phyloP scores from a whole-genome alignment of 2,888 invertebrate species.

The Tridacna crocea region DNA sequence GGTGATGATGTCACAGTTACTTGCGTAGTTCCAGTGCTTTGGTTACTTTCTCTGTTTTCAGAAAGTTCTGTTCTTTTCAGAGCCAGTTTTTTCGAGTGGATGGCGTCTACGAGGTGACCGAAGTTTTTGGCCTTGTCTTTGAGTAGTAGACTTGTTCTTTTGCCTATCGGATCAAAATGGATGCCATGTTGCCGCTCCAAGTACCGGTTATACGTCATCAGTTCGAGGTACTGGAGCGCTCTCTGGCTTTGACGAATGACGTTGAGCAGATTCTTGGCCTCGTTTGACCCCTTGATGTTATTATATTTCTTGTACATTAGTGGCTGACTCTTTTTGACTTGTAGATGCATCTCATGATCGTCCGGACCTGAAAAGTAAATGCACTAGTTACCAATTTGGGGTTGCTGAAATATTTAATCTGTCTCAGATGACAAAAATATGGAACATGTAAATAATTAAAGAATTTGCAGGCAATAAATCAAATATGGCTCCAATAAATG shows the following conservation, averaged over 20 bases:
- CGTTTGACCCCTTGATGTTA: constrained; percentile 55
- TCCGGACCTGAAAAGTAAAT: constrained; percentile 53
- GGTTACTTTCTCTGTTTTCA: neutral
- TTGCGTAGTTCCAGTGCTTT: neutral
- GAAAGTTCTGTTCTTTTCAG: constrained; percentile 8
- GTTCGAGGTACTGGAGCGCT: constrained; percentile 66
- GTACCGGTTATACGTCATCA: constrained; percentile 62
- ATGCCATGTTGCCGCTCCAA: constrained; percentile 45
- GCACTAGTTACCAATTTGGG: too few species aligned
- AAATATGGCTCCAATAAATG: too few species aligned
- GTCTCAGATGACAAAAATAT: too few species aligned
- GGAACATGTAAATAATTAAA: too few species aligned
- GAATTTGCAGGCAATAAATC: too few species aligned
- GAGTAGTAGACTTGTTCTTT: constrained; percentile 16
- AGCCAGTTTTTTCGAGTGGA: constrained; percentile 1
- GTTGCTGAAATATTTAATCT: too few species aligned
- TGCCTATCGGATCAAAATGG: constrained; percentile 32
- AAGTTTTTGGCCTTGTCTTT: constrained; percentile 51
- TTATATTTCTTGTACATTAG: constrained; percentile 66
- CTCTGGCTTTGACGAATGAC: constrained; percentile 58
- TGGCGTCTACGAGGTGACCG: constrained; percentile 40
- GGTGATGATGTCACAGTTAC: neutral
- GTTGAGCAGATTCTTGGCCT: constrained; percentile 56
- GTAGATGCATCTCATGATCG: constrained; percentile 45
- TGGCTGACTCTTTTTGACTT: constrained; percentile 60